Conservation (phyloP, 2,113 vertebrate genomes). For the Thermophis baileyi region DNA sequence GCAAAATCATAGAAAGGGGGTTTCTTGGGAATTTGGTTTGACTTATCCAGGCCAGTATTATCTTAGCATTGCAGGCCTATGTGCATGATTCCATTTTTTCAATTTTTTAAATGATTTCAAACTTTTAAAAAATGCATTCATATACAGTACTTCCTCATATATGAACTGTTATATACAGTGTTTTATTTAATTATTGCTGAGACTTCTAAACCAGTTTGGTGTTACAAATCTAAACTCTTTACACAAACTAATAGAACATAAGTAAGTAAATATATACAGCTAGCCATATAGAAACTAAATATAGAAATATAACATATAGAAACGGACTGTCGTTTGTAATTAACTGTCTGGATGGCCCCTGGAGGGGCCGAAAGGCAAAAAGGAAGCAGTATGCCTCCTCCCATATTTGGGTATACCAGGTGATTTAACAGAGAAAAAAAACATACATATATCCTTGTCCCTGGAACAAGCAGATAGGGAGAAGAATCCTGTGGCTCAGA, state of each 20-base stretch:
- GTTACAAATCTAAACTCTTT: not conserved
- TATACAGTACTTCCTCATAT: not conserved
- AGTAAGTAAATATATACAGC: too few species aligned
- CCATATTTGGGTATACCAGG: too few species aligned
- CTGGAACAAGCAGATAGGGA: too few species aligned
- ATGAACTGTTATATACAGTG: not conserved
- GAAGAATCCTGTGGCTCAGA: too few species aligned
- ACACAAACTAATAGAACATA: not conserved
- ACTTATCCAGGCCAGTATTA: not conserved
- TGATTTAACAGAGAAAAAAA: too few species aligned
- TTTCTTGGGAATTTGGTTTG: not conserved
- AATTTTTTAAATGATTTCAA: not conserved
- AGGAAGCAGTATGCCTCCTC: too few species aligned
- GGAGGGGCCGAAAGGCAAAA: too few species aligned
- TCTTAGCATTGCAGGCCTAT: not conserved
- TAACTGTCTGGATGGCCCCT: too few species aligned
- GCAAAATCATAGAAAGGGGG: not conserved
- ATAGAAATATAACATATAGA: too few species aligned
- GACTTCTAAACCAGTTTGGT: not conserved
- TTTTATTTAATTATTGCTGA: not conserved
- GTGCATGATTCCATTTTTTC: not conserved
- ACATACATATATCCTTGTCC: too few species aligned
- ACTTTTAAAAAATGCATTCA: not conserved
- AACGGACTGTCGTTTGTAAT: too few species aligned
- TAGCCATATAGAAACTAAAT: too few species aligned